Evolutionary conservation across 2,113 vertebrate species (phyloP).

Genomic region (Caloenas nicobarica): DNA sequence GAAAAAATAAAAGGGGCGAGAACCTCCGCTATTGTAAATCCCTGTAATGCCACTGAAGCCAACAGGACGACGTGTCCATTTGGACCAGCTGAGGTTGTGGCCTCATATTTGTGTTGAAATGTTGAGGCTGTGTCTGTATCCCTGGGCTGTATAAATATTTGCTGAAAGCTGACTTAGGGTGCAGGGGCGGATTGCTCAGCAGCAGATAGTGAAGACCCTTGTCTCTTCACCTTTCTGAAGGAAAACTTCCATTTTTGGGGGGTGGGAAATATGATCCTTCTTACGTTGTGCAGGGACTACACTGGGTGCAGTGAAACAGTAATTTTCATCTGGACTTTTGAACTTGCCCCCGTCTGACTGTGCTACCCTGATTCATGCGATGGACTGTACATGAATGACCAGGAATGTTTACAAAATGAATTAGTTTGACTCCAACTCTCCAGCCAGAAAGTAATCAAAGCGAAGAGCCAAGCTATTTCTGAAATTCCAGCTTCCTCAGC

Average conservation of each 20-base stretch:
- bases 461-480: slow-evolving; percentile 57
- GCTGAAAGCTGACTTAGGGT: slow-evolving; percentile 25
- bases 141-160: slow-evolving; percentile 44
- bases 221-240: neutral
- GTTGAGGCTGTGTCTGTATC: slow-evolving; percentile 4
- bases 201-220: neutral
- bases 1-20: neutral
- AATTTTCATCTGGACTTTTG: slow-evolving; percentile 37
- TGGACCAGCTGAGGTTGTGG: slow-evolving; percentile 14
- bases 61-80: neutral
- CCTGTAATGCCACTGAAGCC: slow-evolving; percentile 27
- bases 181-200: neutral
- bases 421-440: slow-evolving; percentile 52
- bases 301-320: neutral
- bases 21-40: slow-evolving; percentile 27
- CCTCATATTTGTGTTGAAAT: slow-evolving; percentile 49
- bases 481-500: slow-evolving; percentile 47
- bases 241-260: neutral
- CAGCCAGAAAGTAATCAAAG: slow-evolving; percentile 68
- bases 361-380: slow-evolving; percentile 29
- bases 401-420: slow-evolving; percentile 63
- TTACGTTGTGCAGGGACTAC: neutral
- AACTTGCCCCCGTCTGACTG: slow-evolving; percentile 26
- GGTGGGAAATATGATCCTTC: neutral
- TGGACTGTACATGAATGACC: slow-evolving; percentile 59